Evolutionary conservation across 2,888 invertebrate genomes (phyloP), one percentile per base, ranked within the genome.

Genomic region (Drosophila mercatorum): DNA sequence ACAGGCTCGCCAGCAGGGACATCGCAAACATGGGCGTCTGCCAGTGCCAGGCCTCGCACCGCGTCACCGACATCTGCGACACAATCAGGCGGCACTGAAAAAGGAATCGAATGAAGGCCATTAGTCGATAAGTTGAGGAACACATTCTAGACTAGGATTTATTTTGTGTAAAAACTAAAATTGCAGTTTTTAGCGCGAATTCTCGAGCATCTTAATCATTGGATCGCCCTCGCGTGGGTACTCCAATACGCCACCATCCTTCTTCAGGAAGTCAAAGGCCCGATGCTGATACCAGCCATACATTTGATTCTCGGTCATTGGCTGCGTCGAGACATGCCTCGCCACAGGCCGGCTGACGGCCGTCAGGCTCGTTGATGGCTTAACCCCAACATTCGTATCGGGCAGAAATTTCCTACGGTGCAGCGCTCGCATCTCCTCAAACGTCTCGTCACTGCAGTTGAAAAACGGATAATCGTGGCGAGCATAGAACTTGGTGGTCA

Each of bases 1-100:
- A 91, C 55, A 93, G 64, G 58, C 91, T 89, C 26, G 92, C 46
- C 31, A 89, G 66, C 60, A 93, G 83, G 43, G 89, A 87, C 22
- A 91, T 64, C 7, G 88, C 62, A 72, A 85, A 92, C 65, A 93
- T 87, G 44, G 93, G 92, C 47, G 92, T 92, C 91, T 92, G 92
- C 93, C 93, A 93, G 78, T 93, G 92, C 74, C 91, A 90, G 96
- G 93, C 89, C 97, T 98, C 97, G 93, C 98, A 97, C 34, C 97
- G 95, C 0, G 97, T 98, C 91, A 96, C 96, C 89, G 98, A 97
- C 99, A 99, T 99, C 94, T 99, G 99, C 0, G 98, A 95, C 66
- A 99, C 98, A 84, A 99, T 99, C 79, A 99, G 94, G 3, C 98
- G 98, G 92, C 98, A 98, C 98, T 99, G 94, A 51, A 61, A 61